phyloP scores from a whole-genome alignment of 2,797 vertebrate genomes.

The Amblyraja radiata region DNA sequence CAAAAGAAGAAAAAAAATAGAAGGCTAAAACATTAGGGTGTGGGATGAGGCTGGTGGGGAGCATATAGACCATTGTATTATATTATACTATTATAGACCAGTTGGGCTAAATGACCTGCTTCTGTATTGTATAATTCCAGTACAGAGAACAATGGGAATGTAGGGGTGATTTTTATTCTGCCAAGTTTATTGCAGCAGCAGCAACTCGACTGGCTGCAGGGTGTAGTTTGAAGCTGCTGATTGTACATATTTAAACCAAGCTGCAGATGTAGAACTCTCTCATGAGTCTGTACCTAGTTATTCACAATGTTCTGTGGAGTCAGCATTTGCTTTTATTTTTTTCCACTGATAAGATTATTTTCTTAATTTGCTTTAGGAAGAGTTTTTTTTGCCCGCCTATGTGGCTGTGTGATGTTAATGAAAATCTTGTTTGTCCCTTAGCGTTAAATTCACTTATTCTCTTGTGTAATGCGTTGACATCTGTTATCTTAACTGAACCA shows the following conservation, averaged over 20 bases:
- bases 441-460: not conserved
- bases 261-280: constrained; percentile 3
- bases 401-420: not conserved
- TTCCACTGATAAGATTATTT: constrained; percentile 8
- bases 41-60: not conserved
- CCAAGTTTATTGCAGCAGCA: not conserved
- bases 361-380: not conserved
- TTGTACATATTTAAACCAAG: not conserved
- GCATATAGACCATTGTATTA: not conserved
- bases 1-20: not conserved
- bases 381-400: not conserved
- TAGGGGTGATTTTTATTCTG: not conserved
- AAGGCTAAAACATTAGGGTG: not conserved
- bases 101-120: not conserved
- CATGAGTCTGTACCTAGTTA: not conserved
- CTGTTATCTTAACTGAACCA: too few relatives aligned
- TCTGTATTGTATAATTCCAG: not conserved
- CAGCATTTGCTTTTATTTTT: constrained; percentile 17
- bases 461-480: too few relatives aligned
- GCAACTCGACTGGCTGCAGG: not conserved
- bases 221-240: constrained; percentile 13
- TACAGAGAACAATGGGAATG: not conserved
- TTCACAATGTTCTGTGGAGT: not conserved
- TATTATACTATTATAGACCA: too few relatives aligned
- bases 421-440: not conserved